A percentile compares a stretch with the other conserved stretches of the same genome.
phyloP scores from a whole-genome alignment of 2,888 invertebrate genomes.

The Aporophyla lueneburgensis region DNA sequence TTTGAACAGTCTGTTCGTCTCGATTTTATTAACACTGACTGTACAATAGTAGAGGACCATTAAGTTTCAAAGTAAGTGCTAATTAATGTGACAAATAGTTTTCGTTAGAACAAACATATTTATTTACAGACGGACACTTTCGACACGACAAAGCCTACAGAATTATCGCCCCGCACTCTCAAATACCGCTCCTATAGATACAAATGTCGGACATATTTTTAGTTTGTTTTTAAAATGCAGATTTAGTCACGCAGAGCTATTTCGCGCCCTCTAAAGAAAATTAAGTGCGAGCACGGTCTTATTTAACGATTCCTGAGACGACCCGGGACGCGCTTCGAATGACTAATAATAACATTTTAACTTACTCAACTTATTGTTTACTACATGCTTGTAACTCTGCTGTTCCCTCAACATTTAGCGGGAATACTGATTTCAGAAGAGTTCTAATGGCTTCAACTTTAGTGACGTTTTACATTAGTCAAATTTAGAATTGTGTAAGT shows the following conservation, averaged over 20 bases:
- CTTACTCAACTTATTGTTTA: constrained; percentile 74
- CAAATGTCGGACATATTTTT: neutral
- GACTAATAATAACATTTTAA: constrained; percentile 78
- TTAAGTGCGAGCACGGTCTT: constrained; percentile 82
- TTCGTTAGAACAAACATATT: neutral
- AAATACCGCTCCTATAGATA: neutral
- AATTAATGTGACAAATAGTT: neutral
- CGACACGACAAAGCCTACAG: neutral
- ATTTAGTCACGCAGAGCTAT: constrained; percentile 32
- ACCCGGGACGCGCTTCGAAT: constrained; percentile 78
- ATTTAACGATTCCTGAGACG: constrained; percentile 80
- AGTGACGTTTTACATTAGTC: constrained; percentile 77
- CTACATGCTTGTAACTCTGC: constrained; percentile 73
- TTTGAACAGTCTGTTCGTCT: too few relatives aligned
- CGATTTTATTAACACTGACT: too few relatives aligned
- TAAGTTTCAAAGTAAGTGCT: neutral
- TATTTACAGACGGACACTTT: neutral
- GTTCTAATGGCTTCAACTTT: constrained; percentile 70
- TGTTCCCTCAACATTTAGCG: constrained; percentile 9
- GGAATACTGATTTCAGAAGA: constrained; percentile 75
- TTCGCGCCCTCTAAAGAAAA: constrained; percentile 58
- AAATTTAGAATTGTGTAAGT: constrained; percentile 65
- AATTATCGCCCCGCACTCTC: neutral
- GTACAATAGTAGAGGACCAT: neutral
- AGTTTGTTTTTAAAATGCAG: constrained; percentile 31